Evolutionary conservation across 64 coral and sea anemone species (phyloP), one percentile per base, ranked within the genome.

Genomic region (Anthopleura sola): DNA sequence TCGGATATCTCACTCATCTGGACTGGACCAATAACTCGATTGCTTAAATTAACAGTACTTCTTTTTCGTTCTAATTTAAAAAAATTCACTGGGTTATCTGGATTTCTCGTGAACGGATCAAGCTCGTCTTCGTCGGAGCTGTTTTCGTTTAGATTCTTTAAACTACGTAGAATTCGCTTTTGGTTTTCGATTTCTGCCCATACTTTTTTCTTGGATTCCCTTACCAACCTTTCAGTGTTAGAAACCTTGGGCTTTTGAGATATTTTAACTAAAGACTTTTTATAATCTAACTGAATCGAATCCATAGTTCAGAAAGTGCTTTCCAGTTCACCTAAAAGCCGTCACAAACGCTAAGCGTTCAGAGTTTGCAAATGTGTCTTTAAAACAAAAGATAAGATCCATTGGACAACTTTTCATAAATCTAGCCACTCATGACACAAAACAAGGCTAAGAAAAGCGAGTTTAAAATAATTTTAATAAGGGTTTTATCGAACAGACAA

Each of bases 31-130:
- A 90, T 33, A 23, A 31, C 6, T 77, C 92, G 90, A 20, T 47
- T 83, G 10, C 68, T 90, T 18, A 87, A 40, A 83, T 84, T 85
- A 15, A 94, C 0, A 14, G 86, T 78, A 36, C 71, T 20, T 40
- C 83, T 60, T 20, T 84, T 90, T 31, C 81, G 36, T 33, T 87
- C 84, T 37, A 87, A 68, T 58, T 94, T 90, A 68, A 94, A 87
- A 57, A 83, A 87, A 7, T 50, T 80, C 15, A 85, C 88, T 23
- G 88, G 92, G 85, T 94, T 84, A 11, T 83, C 55, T n/a, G 26
- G 8, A 79, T 79, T 79, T 33, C 44, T 48, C 23, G 24, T 44
- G 12, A 23, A 79, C 16, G 37, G 76, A n/a, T 44, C 37, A 13
- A 31, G 3, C 12, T 44, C 76, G 37, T 78, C 76, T 47, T 79